These are phyloP conservation scores for Leptothorax acervorum DNA, from an alignment of 2,888 invertebrate species.

Conservation along the genomic window DNA sequence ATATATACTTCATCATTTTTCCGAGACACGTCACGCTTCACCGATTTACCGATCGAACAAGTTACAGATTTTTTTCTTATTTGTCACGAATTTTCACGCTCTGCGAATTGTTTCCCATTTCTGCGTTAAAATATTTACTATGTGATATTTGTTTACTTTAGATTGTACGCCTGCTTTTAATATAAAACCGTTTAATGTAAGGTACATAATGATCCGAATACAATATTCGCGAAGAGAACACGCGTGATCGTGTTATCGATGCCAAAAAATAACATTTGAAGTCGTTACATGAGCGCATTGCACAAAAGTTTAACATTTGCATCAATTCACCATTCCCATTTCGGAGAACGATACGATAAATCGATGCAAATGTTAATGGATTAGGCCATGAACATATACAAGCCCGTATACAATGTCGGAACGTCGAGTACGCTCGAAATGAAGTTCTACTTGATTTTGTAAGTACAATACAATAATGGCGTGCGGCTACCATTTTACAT, in stretches of 20 bases:
- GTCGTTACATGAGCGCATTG: background rate
- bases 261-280: background rate
- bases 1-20: conserved; percentile 74
- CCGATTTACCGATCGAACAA: conserved; percentile 49
- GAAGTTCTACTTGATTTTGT: conserved; percentile 49
- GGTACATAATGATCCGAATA: background rate
- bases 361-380: conserved; percentile 39
- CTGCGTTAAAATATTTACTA: background rate
- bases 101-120: background rate
- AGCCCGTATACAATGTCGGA: conserved; percentile 19
- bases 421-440: conserved; percentile 11
- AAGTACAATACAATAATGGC: conserved; percentile 39
- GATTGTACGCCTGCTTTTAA: background rate
- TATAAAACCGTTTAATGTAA: background rate
- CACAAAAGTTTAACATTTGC: background rate
- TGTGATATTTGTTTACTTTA: background rate
- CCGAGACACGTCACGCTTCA: conserved; percentile 52
- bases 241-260: background rate
- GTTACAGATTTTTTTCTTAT: conserved; percentile 1
- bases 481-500: conserved; percentile 29
- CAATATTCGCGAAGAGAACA: background rate
- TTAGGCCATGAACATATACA: conserved; percentile 19
- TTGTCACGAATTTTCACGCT: conserved; percentile 30
- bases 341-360: conserved; percentile 26
- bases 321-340: background rate